These are phyloP conservation scores for Fulmarus glacialis DNA, from an alignment of 2,113 vertebrate species.

Conservation along the genomic window DNA sequence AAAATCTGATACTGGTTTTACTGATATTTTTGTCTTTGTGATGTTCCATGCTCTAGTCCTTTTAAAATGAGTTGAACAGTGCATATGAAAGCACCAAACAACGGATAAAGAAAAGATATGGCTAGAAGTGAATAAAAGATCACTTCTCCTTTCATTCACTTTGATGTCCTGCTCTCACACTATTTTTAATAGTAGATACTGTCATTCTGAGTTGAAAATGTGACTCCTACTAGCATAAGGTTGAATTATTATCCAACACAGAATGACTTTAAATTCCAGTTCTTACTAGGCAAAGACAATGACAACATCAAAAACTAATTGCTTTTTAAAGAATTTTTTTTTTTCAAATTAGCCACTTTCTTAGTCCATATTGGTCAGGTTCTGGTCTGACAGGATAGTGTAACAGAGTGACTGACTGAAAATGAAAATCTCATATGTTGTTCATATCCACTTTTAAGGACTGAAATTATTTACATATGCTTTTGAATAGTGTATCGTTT, in stretches of 20 bases:
- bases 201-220: not conserved
- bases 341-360: not conserved
- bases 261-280: not conserved
- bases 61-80: not conserved
- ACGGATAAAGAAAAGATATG: not conserved
- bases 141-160: not conserved
- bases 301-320: not conserved
- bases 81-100: not conserved
- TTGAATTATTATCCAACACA: not conserved
- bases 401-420: not conserved
- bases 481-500: not conserved
- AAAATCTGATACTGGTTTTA: not conserved
- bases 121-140: not conserved
- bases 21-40: not conserved
- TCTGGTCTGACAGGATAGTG: not conserved
- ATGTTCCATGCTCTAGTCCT: not conserved
- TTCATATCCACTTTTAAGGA: not conserved
- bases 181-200: not conserved
- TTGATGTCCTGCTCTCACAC: not conserved
- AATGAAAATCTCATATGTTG: not conserved
- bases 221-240: not conserved
- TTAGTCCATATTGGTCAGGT: not conserved
- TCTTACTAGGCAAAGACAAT: not conserved
- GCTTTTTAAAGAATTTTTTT: not conserved
- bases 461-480: not conserved